Percentiles rank a stretch among this genome's conserved stretches.
Conservation (phyloP, 2,797 vertebrate species). For the Chrosomus eos region DNA sequence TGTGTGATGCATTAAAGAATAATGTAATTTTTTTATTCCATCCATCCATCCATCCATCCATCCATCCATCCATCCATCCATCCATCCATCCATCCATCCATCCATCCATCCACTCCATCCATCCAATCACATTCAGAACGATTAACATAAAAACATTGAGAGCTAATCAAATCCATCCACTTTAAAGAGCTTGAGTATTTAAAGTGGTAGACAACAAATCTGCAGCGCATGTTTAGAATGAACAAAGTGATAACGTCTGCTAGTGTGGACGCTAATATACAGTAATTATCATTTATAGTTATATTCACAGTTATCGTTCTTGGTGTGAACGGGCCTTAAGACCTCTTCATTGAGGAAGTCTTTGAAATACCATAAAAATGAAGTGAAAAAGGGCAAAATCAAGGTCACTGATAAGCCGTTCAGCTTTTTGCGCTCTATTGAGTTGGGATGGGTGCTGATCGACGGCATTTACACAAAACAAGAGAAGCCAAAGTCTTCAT, state of each 20-base stretch:
- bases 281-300: background rate
- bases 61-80: background rate
- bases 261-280: background rate
- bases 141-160: background rate
- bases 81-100: no score
- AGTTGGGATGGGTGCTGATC: background rate
- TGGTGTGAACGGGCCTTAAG: background rate
- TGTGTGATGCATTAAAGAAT: constrained; percentile 1
- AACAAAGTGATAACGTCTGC: background rate
- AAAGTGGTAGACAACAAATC: background rate
- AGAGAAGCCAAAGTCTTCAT: constrained; percentile 2
- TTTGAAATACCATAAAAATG: background rate
- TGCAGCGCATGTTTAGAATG: background rate
- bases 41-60: background rate
- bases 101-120: no score
- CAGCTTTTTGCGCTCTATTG: background rate
- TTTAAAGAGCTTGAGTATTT: background rate
- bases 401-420: background rate
- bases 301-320: background rate
- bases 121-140: no score
- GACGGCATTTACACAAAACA: background rate
- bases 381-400: background rate
- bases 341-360: background rate
- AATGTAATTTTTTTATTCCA: background rate
- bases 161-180: background rate